phyloP scores from a whole-genome alignment of 53 echinoderm and acorn worm genomes.

The Echinometra lucunter region DNA sequence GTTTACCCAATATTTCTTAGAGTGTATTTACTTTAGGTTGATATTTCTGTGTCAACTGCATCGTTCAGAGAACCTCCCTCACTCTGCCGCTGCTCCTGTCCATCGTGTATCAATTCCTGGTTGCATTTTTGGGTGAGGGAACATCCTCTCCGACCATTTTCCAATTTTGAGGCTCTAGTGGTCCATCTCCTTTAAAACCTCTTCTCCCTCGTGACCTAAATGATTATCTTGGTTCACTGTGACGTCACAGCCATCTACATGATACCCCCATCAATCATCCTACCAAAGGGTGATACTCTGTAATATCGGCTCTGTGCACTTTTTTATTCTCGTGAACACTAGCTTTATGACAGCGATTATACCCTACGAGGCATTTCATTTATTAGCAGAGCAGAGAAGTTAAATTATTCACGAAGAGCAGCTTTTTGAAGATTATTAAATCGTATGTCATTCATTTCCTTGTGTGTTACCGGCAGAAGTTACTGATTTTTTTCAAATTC shows the following conservation, averaged over 20 bases:
- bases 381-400: not conserved
- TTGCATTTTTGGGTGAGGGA: not conserved
- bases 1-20: too few species aligned
- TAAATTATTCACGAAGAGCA: not conserved
- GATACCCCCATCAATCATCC: slow-evolving; percentile 5
- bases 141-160: not conserved
- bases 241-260: not conserved
- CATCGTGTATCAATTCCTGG: not conserved
- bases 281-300: not conserved
- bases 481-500: too few species aligned
- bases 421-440: not conserved
- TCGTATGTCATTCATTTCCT: too few species aligned
- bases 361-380: not conserved
- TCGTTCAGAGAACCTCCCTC: too few species aligned
- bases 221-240: not conserved
- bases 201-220: not conserved
- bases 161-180: not conserved
- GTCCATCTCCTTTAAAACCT: not conserved
- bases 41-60: not conserved
- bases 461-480: not conserved
- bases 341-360: not conserved
- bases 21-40: not conserved
- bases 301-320: not conserved
- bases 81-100: not conserved
- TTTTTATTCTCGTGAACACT: not conserved